These are phyloP conservation scores for Toxotes chatareus DNA, from an alignment of 2,113 vertebrate species.

Conservation along the genomic window DNA sequence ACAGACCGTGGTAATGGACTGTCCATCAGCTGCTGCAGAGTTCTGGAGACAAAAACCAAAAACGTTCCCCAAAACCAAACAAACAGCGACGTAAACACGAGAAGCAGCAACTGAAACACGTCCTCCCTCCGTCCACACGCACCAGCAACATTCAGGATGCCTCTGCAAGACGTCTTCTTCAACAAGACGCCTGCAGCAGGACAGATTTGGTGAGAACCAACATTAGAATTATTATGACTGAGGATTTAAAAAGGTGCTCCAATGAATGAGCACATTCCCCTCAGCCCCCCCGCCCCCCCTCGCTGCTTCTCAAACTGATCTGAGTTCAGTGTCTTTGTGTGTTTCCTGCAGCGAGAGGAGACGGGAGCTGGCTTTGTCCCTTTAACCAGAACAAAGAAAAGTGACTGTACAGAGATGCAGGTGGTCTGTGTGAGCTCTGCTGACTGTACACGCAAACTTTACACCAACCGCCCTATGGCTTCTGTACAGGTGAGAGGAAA, in stretches of 20 bases:
- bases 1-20: not conserved
- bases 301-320: not conserved
- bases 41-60: not conserved
- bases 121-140: not conserved
- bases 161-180: not conserved
- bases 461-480: conserved; percentile 47
- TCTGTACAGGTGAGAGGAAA: conserved; percentile 67
- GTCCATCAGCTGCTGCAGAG: not conserved
- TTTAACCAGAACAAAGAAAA: not conserved
- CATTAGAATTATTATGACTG: not conserved
- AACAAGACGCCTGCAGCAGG: conserved; percentile 16
- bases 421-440: not conserved
- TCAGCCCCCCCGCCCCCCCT: not conserved
- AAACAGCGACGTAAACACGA: conserved; percentile 7
- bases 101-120: not conserved
- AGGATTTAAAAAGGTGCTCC: conserved; percentile 29
- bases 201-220: not conserved
- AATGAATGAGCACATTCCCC: conserved; percentile 39
- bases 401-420: not conserved
- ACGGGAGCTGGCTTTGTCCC: no score
- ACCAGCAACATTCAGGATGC: conserved; percentile 38
- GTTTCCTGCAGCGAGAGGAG: not conserved
- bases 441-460: not conserved
- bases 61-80: not conserved
- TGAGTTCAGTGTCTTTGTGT: not conserved